phyloP scores from a whole-genome alignment of 2,113 vertebrate genomes.

The Macaca nemestrina region DNA sequence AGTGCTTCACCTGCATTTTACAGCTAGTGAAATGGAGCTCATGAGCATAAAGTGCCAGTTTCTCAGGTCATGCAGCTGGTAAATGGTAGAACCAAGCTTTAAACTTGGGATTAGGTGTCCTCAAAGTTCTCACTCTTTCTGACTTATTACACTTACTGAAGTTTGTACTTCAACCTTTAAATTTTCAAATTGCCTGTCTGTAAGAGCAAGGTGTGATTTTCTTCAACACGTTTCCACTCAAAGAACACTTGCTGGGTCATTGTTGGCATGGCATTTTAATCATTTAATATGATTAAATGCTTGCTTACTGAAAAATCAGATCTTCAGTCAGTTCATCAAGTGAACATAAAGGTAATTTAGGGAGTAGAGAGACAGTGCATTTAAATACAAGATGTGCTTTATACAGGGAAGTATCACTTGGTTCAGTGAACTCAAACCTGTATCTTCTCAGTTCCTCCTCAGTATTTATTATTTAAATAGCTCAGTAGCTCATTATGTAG shows the following conservation, averaged over 20 bases:
- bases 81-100: background rate
- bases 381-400: background rate
- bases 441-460: slow-evolving; percentile 27
- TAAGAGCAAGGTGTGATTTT: background rate
- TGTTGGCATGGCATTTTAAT: background rate
- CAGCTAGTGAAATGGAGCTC: background rate
- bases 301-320: background rate
- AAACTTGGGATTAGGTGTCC: background rate
- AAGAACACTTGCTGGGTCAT: background rate
- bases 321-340: background rate
- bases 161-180: background rate
- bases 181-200: background rate
- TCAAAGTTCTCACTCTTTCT: background rate
- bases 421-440: background rate
- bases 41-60: background rate
- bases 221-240: background rate
- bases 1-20: background rate
- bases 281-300: background rate
- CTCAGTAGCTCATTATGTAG: background rate
- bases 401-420: background rate
- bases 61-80: background rate
- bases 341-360: background rate
- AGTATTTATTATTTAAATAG: slow-evolving; percentile 43
- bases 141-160: background rate
- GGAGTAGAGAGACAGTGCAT: background rate